phyloP scores from a whole-genome alignment of 2,113 vertebrate species.

The Patagioenas fasciata region DNA sequence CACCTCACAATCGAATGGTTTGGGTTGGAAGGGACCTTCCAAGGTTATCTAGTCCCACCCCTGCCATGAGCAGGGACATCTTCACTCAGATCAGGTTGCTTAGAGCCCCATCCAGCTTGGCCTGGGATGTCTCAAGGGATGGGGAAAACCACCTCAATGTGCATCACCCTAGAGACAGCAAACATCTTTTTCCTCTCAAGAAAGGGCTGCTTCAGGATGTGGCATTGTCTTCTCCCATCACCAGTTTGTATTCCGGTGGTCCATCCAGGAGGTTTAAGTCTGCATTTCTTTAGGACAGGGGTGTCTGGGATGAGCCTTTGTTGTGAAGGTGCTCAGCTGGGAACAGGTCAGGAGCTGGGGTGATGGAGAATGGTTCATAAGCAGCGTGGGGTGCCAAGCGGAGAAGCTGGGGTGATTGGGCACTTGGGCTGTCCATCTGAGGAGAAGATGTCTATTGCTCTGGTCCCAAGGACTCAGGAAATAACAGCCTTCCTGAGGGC shows the following conservation, averaged over 20 bases:
- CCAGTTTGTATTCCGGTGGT: background rate
- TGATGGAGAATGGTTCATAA: background rate
- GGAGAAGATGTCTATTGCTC: background rate
- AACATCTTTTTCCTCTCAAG: background rate
- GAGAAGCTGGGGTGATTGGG: background rate
- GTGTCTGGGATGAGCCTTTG: background rate
- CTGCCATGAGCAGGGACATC: too few species aligned
- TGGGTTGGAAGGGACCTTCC: too few species aligned
- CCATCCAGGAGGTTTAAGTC: background rate
- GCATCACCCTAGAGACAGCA: background rate
- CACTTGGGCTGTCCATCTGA: background rate
- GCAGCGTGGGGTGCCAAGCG: accelerated
- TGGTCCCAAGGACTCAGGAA: background rate
- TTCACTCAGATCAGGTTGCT: too few species aligned
- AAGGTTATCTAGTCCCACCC: too few species aligned
- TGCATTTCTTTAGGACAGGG: background rate
- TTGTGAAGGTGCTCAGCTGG: background rate
- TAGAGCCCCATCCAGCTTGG: too few species aligned
- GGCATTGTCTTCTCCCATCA: accelerated
- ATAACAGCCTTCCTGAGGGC: background rate
- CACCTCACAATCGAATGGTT: too few species aligned
- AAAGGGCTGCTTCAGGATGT: background rate
- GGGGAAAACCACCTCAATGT: background rate
- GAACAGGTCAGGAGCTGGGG: background rate
- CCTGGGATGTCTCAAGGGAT: too few species aligned